phyloP scores from a whole-genome alignment of 1,140 invertebrate species.

The Brachionus koreanus region DNA sequence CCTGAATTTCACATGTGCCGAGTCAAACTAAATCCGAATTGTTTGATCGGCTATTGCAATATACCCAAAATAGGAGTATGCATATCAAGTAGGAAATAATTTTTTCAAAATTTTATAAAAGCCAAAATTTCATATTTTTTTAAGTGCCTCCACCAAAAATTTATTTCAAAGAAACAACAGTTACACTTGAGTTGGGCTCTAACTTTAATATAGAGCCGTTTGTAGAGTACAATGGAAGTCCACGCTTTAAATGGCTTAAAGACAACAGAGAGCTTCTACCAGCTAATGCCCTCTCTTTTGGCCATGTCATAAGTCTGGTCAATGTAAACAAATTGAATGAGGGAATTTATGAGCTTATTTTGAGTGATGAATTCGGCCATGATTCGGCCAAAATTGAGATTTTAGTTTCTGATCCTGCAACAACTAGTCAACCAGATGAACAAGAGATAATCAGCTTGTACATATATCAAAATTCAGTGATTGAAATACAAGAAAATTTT shows the following conservation, averaged over 20 bases:
- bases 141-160: neutral
- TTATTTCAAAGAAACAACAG: neutral
- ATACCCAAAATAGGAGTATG: neutral
- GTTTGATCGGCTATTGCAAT: neutral
- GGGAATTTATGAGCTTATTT: neutral
- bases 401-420: neutral
- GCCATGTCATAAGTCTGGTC: neutral
- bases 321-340: constrained; percentile 3
- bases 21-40: neutral
- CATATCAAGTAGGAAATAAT: neutral
- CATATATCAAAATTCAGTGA: neutral
- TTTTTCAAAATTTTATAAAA: neutral
- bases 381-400: neutral
- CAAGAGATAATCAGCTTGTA: constrained; percentile 4
- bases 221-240: constrained; percentile 2
- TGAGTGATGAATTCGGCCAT: constrained; percentile 1
- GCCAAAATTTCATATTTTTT: neutral
- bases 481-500: neutral
- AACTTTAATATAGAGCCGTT: constrained; percentile 23
- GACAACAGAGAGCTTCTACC: neutral
- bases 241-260: neutral
- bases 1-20: neutral
- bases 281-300: neutral
- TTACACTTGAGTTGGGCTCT: neutral
- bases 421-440: neutral